Base-by-base conservation (phyloP, 2,113 vertebrate species). In the Circaetus gallicus region DNA sequence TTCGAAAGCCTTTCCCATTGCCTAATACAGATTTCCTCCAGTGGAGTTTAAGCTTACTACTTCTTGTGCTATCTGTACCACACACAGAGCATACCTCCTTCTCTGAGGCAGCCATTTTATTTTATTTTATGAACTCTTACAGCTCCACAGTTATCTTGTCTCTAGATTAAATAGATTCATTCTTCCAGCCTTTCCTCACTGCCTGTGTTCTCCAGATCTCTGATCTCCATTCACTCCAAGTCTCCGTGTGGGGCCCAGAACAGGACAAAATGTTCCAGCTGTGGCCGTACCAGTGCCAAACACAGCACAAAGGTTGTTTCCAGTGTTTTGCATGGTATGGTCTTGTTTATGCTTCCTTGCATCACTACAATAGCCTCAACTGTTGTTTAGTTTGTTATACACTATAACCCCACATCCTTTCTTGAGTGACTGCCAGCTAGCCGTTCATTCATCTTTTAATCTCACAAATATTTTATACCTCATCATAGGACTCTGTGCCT, bases 41-140 rank as follows among this genome's bases (percentile, higher is more conserved):
- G 36, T 5, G 40, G 36, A 69, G 42, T 61, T 73, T 34, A 70
- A 73, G 36, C 28, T 19, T 40, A 49, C 15, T 16, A 24, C 9
- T 72, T 53, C 28, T 42, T 50, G 52, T 40, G 43, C 63, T 84
- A 20, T 28, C 24, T 53, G 16, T 49, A 50, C 69, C 69, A 70
- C 40, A 69, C 36, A 49, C 0, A 0, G 24, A 70, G 11, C 67
- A 66, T 2, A n/a, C 5, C 38, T 65, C 43, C 17, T 52, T 38
- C 52, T 61, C 65, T 21, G 3, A 86, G 29, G 45, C 26, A 84
- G 19, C 4, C 19, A 38, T 59, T 86, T 91, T 13, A 62, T 56
- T 53, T 72, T 73, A 36, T n/a, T 79, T 77, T 43, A 77, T 45
- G n/a, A 82, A 83, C 13, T 56, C 53, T 86, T 45, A 73, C 45